phyloP scores from a whole-genome alignment of 2,888 invertebrate species.

The Andricus curvator region DNA sequence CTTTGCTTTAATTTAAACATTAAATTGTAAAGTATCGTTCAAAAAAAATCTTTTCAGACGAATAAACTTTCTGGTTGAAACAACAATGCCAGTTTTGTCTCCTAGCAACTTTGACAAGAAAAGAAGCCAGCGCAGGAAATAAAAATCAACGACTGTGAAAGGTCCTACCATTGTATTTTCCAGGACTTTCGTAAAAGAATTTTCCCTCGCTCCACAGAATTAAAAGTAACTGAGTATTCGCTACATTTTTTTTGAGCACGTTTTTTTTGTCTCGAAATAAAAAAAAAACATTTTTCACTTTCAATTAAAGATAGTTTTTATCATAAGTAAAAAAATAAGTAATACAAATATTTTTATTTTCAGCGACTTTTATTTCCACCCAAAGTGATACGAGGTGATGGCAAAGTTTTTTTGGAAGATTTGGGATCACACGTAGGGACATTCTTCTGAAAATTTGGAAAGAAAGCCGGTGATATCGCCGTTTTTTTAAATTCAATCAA shows the following conservation, averaged over 20 bases:
- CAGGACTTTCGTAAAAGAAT: background rate
- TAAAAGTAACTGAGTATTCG: background rate
- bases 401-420: slow-evolving; percentile 6
- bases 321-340: background rate
- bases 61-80: slow-evolving; percentile 13
- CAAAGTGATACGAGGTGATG: background rate
- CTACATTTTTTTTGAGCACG: background rate
- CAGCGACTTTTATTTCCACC: background rate
- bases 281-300: background rate
- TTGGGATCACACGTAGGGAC: background rate
- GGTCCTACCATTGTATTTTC: background rate
- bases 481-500: background rate
- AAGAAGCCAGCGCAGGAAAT: background rate
- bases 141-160: slow-evolving; percentile 19
- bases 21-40: background rate
- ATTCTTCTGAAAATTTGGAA: slow-evolving; percentile 19
- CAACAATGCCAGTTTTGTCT: background rate
- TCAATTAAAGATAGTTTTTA: no score
- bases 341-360: background rate
- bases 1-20: background rate
- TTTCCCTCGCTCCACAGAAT: background rate
- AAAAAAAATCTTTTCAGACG: slow-evolving; percentile 6
- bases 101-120: background rate
- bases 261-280: background rate
- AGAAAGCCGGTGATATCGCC: background rate